Base-by-base conservation (phyloP, 1,140 invertebrate genomes). In the Radopholus similis region DNA sequence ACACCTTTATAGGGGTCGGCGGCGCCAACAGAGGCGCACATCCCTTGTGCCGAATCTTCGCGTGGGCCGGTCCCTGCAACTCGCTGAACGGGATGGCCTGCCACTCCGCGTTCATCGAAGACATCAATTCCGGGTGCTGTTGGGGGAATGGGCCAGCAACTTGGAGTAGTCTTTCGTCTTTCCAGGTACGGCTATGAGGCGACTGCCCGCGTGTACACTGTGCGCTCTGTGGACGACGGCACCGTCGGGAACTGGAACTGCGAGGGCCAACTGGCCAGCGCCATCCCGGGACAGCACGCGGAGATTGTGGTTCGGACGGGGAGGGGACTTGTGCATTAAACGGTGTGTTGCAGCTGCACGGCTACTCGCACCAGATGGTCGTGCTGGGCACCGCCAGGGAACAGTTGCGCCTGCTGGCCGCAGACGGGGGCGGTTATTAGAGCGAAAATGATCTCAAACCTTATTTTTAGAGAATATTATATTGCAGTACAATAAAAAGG, bases 1-100 rank as follows among this genome's bases (percentile, higher is more conserved):
- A 72, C 21, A 76, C 68, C 28, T 75, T 57, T 32, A 55, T 75
- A 35, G 74, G 64, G n/a, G 69, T 75, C 9, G 73, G 72, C 54
- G 73, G 73, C 6, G 68, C 73, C 23, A 75, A 75, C 42, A 18
- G 44, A 8, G 57, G 30, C 9, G 59, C 63, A 9, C 9, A 37
- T 2, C 65, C 32, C 49, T 70, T 58, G 30, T 57, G 49, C 35
- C 44, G 38, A 21, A 21, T 37, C 40, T 68, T 67, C 5, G 34
- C 38, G 34, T 51, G 47, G 40, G 35, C 49, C 21, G 30, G 35
- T 13, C 21, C 66, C 8, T 70, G 67, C 26, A 69, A 70, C 35
- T 4, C n/a, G 13, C 37, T 57, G 26, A 56, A 70, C 58, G 67
- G 67, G 34, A 64, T 70, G 69, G 21, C 30, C 9, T 70, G 67